Evolutionary conservation across 2,797 vertebrate genomes (phyloP).

Genomic region (Orientallactaga sibirica): DNA sequence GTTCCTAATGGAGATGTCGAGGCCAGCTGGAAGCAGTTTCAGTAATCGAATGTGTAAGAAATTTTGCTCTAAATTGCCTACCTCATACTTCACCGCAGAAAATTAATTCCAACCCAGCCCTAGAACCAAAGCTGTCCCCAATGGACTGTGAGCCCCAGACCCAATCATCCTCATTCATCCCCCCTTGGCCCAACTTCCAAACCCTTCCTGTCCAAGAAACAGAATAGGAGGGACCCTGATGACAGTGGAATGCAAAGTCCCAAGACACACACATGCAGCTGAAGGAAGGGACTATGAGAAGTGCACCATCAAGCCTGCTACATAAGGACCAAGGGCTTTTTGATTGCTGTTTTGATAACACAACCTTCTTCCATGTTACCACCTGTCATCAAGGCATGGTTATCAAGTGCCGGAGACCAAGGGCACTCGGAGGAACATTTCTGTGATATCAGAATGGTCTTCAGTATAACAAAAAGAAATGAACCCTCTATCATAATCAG

Average conservation of each 20-base stretch:
- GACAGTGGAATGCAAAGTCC: background rate
- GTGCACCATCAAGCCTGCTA: background rate
- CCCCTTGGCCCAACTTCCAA: background rate
- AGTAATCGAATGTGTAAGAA: background rate
- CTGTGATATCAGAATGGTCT: background rate
- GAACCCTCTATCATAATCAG: background rate
- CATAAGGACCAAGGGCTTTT: background rate
- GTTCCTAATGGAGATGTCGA: background rate
- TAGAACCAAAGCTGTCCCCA: background rate
- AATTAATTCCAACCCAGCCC: slow-evolving; percentile 1
- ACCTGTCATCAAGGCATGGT: background rate
- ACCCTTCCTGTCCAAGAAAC: background rate
- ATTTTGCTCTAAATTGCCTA: background rate
- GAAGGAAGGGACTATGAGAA: background rate
- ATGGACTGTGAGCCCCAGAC: background rate
- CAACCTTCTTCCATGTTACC: background rate
- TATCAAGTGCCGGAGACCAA: background rate
- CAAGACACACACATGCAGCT: background rate
- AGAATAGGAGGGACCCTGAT: background rate
- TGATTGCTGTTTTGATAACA: background rate
- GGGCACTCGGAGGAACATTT: background rate
- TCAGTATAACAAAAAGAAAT: slow-evolving; percentile 14
- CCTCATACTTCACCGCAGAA: slow-evolving; percentile 42
- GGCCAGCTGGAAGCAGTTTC: slow-evolving; percentile 57
- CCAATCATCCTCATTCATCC: background rate